Base-by-base conservation (phyloP, 2,888 invertebrate genomes). In the Scrobipalpa atriplicella region DNA sequence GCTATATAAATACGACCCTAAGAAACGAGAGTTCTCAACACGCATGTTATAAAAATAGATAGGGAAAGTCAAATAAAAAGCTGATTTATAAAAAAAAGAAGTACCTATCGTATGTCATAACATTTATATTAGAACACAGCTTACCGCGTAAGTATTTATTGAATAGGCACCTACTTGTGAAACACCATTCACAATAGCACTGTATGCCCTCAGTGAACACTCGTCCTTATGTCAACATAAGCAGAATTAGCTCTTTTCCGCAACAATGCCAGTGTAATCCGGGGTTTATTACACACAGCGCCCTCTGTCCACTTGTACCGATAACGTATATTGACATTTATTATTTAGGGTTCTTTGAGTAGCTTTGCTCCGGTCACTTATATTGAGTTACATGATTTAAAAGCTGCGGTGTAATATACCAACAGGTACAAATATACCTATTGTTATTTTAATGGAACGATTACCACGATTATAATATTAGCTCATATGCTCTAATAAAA, bases 251-350 rank as follows among this genome's bases (percentile, higher is more conserved):
- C 72, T 68, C 68, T 68, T 70, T 69, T 69, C 69, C 70, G 71
- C 73, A 78, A 78, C 75, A 73, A 72, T 71, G 67, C 72, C 72
- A 67, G 54, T 71, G 69, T 82, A 81, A 83, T 76, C 81, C 76
- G 60, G 56, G 70, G 65, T 73, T 80, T 80, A 79, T 78, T 73
- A 73, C 78, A 70, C 72, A 76, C 39, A 29, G 10, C 21, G 13
- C 66, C 56, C 66, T 39, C 43, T 43, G 13, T 7, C 38, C 39
- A 51, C 38, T 51, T 29, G 58, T 58, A 16, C n/a, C 38, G n/a
- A 36, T 58, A 58, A 38, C 38, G 58, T 38, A 16, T 56, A 36
- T 36, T 58, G 58, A 38, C 51, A 47, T 60, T 56, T 51, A 64
- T 51, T 60, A 67, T 58, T 62, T 67, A 13, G 54, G 29, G 19